A percentile compares a stretch with the other conserved stretches of the same genome.
phyloP scores from a whole-genome alignment of 2,888 invertebrate genomes.

The Ligdia adustata region DNA sequence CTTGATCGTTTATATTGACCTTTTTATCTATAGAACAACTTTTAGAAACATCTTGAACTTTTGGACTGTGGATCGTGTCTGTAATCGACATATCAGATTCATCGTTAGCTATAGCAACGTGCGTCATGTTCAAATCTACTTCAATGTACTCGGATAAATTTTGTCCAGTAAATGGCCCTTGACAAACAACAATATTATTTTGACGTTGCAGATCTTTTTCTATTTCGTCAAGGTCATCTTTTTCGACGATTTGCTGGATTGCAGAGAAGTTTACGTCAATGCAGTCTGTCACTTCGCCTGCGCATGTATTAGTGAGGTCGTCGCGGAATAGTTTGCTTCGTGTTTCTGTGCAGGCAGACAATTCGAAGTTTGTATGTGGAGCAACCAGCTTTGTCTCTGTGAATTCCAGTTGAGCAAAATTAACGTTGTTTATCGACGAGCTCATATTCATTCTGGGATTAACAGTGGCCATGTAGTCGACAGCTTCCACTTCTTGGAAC shows the following conservation, averaged over 20 bases:
- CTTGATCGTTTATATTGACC: slow-evolving; percentile 32
- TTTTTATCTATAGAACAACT: slow-evolving; percentile 44
- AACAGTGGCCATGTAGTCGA: slow-evolving; percentile 49
- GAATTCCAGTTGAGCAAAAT: slow-evolving; percentile 58
- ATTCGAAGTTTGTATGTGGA: slow-evolving; percentile 58
- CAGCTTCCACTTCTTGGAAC: slow-evolving; percentile 65
- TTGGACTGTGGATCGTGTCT: slow-evolving; percentile 60
- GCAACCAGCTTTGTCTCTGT: slow-evolving; percentile 50
- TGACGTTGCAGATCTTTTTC: slow-evolving; percentile 55
- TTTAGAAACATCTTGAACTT: slow-evolving; percentile 58
- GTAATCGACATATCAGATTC: slow-evolving; percentile 74
- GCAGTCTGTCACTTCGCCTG: slow-evolving; percentile 56
- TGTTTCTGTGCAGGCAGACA: slow-evolving; percentile 62
- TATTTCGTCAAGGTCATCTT: slow-evolving; percentile 69
- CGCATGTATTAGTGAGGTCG: slow-evolving; percentile 50
- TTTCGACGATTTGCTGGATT: slow-evolving; percentile 46
- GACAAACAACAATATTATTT: slow-evolving; percentile 43
- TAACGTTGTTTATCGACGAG: slow-evolving; percentile 47
- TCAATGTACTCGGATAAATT: slow-evolving; percentile 67
- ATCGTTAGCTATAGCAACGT: slow-evolving; percentile 45
- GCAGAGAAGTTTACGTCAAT: slow-evolving; percentile 67
- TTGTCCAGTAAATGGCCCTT: slow-evolving; percentile 44
- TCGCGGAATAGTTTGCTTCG: slow-evolving; percentile 62
- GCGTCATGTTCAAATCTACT: slow-evolving; percentile 66
- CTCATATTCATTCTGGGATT: slow-evolving; percentile 45